A percentile compares a stretch with the other conserved stretches of the same genome.
Conservation (phyloP, 2,113 vertebrate genomes). For the Microtus oregoni region DNA sequence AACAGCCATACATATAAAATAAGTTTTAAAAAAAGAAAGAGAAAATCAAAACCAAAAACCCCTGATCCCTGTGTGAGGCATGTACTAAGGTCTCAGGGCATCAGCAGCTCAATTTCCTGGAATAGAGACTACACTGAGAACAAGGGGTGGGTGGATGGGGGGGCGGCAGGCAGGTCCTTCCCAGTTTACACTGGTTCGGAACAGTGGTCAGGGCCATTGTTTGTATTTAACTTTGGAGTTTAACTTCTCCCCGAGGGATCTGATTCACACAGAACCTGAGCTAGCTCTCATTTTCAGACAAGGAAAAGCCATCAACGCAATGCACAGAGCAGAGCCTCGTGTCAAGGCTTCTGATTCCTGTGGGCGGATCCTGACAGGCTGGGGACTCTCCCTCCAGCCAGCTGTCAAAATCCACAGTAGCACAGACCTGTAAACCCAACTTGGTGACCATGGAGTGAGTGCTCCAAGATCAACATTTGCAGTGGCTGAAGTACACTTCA, state of each 20-base stretch:
- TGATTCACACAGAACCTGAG: not conserved
- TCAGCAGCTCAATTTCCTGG: not conserved
- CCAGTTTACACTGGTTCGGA: conserved; percentile 5
- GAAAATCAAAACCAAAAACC: not conserved
- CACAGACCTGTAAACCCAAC: not conserved
- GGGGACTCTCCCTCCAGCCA: not conserved
- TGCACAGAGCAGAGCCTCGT: not conserved
- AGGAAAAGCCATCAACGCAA: not conserved
- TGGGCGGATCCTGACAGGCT: not conserved
- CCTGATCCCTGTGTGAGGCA: not conserved
- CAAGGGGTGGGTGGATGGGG: not conserved
- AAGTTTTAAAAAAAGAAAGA: not conserved
- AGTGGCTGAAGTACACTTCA: not conserved
- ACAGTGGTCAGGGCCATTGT: not conserved
- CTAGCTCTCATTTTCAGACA: not conserved
- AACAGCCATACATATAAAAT: not conserved
- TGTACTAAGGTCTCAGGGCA: not conserved
- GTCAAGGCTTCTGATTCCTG: not conserved
- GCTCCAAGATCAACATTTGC: not conserved
- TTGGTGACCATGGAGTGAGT: accelerated
- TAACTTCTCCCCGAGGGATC: accelerated
- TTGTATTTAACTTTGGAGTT: conserved; percentile 31
- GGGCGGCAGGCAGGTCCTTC: not conserved
- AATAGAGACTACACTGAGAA: not conserved
- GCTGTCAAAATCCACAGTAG: not conserved